phyloP scores from a whole-genome alignment of 2,113 vertebrate genomes.

The Todiramphus chloris region DNA sequence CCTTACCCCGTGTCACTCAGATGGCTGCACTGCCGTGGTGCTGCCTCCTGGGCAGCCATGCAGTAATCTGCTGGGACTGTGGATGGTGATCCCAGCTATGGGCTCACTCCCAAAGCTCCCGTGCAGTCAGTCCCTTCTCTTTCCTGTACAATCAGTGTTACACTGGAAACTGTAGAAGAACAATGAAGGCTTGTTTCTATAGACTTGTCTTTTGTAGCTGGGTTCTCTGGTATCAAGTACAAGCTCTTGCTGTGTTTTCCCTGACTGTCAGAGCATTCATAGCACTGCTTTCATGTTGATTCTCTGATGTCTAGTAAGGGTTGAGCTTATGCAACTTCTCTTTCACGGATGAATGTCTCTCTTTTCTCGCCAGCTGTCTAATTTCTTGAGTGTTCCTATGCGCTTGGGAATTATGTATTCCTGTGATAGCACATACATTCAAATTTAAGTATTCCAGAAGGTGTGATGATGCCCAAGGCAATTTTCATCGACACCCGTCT shows the following conservation, averaged over 20 bases:
- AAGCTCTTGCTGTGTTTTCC: neutral
- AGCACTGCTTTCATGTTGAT: neutral
- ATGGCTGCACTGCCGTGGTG: fast-evolving
- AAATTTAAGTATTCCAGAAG: conserved; percentile 61
- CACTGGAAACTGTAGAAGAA: neutral
- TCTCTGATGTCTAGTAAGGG: conserved; percentile 13
- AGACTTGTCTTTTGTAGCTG: neutral
- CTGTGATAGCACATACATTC: conserved; percentile 45
- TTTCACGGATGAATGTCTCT: conserved; percentile 20
- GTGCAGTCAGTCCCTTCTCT: neutral
- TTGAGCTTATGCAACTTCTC: conserved; percentile 28
- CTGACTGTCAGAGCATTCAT: neutral
- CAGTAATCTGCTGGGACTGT: neutral
- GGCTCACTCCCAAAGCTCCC: neutral
- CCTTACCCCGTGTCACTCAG: neutral
- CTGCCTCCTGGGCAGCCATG: neutral
- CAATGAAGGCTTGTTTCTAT: neutral
- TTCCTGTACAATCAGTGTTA: neutral
- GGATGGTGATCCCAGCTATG: neutral
- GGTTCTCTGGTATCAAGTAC: neutral
- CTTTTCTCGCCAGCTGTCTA: conserved; percentile 39
- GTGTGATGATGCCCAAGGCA: conserved; percentile 42
- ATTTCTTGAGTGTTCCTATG: conserved; percentile 29
- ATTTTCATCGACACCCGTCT: conserved; percentile 43
- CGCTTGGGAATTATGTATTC: conserved; percentile 55